Base-by-base conservation (phyloP, 2,888 invertebrate species). In the Philereme vetulata region DNA sequence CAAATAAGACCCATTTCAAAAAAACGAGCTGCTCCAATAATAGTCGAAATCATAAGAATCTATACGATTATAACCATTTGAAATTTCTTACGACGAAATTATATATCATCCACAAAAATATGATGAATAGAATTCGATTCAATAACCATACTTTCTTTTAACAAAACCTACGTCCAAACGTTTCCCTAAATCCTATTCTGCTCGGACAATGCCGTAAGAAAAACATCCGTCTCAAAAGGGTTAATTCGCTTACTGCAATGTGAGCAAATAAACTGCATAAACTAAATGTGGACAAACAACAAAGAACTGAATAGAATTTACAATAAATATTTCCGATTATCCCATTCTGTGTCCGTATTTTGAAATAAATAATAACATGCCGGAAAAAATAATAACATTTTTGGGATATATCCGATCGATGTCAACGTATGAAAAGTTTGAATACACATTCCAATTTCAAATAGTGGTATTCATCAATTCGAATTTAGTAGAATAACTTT, bases 211-310 rank as follows among this genome's bases (percentile, higher is more conserved):
- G 78, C 76, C 68, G 70, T 56, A 82, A 84, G 81, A 84, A 85
- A 84, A 89, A 90, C 88, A 87, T 90, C 85, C 88, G 84, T 21
- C 66, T 70, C 70, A 52, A 79, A 84, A 83, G 82, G 83, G 78
- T 81, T 71, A 74, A 73, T 75, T 74, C 75, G 76, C 75, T 76
- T 74, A 72, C 66, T 79, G 54, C 79, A 87, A 85, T 84, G 85
- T 88, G 88, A 83, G 77, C 85, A 86, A 68, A 66, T 66, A 68
- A 64, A 67, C 51, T 82, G 84, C 81, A 85, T 85, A 79, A 83
- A 83, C 81, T 82, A 80, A 88, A 90, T 85, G 85, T 91, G 89
- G 76, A 87, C 85, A 89, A 90, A 89, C 88, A 89, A 84, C 82
- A 85, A 84, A 74, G 70, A 76, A 67, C 57, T 72, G 79, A 77